These are phyloP conservation scores for Streblospio benedicti DNA, from an alignment of 1,140 invertebrate species.

Conservation along the genomic window DNA sequence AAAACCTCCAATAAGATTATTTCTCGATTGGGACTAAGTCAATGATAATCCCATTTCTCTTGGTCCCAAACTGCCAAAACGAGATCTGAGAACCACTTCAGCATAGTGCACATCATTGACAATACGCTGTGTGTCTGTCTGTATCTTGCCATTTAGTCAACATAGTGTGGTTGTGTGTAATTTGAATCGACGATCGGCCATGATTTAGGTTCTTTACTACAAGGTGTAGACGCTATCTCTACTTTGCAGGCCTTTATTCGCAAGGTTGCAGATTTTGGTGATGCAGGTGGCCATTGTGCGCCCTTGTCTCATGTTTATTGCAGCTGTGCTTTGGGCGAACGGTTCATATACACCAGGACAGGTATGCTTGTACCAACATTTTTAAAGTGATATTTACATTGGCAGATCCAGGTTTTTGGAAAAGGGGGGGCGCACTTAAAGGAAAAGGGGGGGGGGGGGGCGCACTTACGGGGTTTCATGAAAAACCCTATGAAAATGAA, in stretches of 20 bases:
- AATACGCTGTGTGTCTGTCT: neutral
- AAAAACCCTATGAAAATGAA: no score
- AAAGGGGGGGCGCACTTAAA: no score
- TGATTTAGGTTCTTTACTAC: no score
- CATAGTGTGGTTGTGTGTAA: neutral
- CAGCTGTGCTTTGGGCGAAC: conserved; percentile 11
- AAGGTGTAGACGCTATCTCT: no score
- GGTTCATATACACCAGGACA: conserved; percentile 5
- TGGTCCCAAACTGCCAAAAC: neutral
- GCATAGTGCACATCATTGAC: neutral
- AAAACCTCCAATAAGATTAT: neutral
- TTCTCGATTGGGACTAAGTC: neutral
- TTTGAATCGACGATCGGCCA: no score
- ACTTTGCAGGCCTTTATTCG: neutral
- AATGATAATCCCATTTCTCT: neutral
- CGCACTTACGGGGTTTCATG: no score
- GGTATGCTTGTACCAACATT: neutral
- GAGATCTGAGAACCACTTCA: neutral
- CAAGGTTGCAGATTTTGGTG: neutral
- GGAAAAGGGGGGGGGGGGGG: no score
- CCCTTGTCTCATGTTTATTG: conserved; percentile 5
- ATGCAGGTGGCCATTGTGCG: conserved; percentile 13
- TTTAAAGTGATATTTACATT: no score
- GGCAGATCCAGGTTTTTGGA: no score
- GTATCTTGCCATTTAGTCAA: neutral